Conservation (phyloP, 1,140 invertebrate genomes). For the Hyphantria cunea region DNA sequence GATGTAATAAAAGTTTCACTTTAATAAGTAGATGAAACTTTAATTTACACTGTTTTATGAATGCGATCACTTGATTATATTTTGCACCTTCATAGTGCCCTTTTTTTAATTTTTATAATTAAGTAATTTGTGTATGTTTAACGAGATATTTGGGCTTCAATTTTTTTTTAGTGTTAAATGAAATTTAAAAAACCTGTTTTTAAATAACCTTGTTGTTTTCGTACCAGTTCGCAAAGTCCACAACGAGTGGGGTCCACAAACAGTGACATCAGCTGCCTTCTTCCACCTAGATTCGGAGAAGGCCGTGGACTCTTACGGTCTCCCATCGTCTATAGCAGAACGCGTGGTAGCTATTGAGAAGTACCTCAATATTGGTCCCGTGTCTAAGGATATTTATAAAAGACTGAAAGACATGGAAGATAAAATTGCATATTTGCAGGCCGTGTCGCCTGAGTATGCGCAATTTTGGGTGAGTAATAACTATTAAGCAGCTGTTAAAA, state of each 20-base stretch:
- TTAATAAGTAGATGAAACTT: no score
- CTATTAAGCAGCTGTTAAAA: no score
- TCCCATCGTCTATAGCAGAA: slow-evolving; percentile 56
- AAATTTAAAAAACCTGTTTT: no score
- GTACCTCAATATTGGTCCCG: slow-evolving; percentile 73
- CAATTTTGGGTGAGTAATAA: slow-evolving; percentile 83
- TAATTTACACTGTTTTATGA: no score
- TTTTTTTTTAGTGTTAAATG: no score
- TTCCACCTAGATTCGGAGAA: neutral
- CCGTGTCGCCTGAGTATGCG: slow-evolving; percentile 87
- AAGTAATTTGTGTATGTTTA: no score
- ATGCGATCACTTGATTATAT: no score
- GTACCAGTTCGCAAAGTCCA: slow-evolving; percentile 60
- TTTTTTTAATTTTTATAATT: no score
- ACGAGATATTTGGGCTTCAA: no score
- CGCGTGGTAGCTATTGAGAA: slow-evolving; percentile 52
- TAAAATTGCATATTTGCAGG: slow-evolving; percentile 84
- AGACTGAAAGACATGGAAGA: slow-evolving; percentile 87
- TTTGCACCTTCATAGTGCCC: no score
- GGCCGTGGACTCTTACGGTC: neutral
- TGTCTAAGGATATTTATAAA: slow-evolving; percentile 84
- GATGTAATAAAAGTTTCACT: no score
- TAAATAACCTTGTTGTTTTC: no score
- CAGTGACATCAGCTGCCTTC: slow-evolving; percentile 29
- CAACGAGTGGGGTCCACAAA: slow-evolving; percentile 75